Evolutionary conservation across 2,797 vertebrate genomes (phyloP), one percentile per base, ranked within the genome.

Genomic region (Carduelis carduelis): DNA sequence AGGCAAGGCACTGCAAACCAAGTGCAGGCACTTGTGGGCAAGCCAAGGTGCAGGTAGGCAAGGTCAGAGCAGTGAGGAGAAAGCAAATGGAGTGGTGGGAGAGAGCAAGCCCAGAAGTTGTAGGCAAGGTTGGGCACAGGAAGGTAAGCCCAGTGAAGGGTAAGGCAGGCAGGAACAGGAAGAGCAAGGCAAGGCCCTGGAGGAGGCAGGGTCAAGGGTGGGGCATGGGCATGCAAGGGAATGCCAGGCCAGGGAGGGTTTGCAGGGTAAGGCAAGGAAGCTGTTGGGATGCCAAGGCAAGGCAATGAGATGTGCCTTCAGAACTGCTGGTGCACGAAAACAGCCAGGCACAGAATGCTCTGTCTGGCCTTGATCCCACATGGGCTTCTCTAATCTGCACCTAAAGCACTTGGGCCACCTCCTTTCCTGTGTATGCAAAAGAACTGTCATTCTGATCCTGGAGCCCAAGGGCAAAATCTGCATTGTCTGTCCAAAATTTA

Each of bases 311-410:
- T 30, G 9, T 21, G 9, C 27, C 27, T 30, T 43, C 32, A 22
- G 20, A 6, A 23, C 3, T 34, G 26, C 24, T 77, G 32, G 6
- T 34, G 52, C 8, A 19, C 0, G 0, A 35, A 24, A 43, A 13
- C 17, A 17, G 32, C 59, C 39, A 35, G 37, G 32, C 27, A 53
- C 47, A 64, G 37, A 43, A 5, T 43, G 24, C 12, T 63, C 15
- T 28, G 12, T 43, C 12, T 22, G 39, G 20, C 24, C 47, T 28
- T 77, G 20, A 50, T 52, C 15, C 27, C 32, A 23, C 32, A 30
- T 23, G 49, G 59, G 12, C 37, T 1, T 14, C 47, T 63, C 19
- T 43, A 28, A 77, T 52, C 32, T 77, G 24, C 24, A 11, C 32
- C 37, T 52, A 60, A 63, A 50, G 26, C 49, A 18, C 14, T 52